Percentiles rank a stretch among this genome's conserved stretches.
Evolutionary conservation across 2,113 vertebrate species (phyloP).

Genomic region (Gulo gulo): DNA sequence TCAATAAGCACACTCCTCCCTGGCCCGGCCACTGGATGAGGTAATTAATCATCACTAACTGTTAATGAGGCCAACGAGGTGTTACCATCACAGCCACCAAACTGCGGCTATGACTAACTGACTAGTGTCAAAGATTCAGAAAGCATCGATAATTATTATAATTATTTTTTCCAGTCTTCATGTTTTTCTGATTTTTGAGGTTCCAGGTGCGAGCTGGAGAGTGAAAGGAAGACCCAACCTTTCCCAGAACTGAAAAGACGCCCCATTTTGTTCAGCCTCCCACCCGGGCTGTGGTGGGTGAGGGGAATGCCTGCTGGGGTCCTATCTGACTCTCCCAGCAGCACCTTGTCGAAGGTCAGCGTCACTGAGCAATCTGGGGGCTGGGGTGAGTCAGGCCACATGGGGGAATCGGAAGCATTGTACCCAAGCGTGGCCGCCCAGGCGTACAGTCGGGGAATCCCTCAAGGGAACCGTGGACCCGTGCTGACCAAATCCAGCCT

Average conservation of each 20-base stretch:
- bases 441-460: constrained; percentile 55
- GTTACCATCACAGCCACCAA: constrained; percentile 29
- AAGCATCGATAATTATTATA: constrained; percentile 19
- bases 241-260: neutral
- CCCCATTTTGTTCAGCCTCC: neutral
- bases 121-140: neutral
- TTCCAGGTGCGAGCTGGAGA: neutral
- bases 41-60: neutral
- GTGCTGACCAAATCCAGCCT: constrained; percentile 20
- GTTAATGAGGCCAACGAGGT: neutral
- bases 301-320: neutral
- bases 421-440: neutral
- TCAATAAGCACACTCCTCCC: neutral
- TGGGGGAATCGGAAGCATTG: constrained; percentile 13
- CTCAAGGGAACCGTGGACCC: constrained; percentile 60
- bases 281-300: neutral
- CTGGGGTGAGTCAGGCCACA: constrained; percentile 55
- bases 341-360: neutral
- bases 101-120: constrained; percentile 48
- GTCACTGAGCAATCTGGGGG: constrained; percentile 19
- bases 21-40: neutral
- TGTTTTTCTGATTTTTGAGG: constrained; percentile 4
- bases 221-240: neutral
- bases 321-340: neutral
- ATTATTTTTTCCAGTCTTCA: constrained; percentile 29